Evolutionary conservation across 2,113 vertebrate species (phyloP).

Genomic region (Numida meleagris): DNA sequence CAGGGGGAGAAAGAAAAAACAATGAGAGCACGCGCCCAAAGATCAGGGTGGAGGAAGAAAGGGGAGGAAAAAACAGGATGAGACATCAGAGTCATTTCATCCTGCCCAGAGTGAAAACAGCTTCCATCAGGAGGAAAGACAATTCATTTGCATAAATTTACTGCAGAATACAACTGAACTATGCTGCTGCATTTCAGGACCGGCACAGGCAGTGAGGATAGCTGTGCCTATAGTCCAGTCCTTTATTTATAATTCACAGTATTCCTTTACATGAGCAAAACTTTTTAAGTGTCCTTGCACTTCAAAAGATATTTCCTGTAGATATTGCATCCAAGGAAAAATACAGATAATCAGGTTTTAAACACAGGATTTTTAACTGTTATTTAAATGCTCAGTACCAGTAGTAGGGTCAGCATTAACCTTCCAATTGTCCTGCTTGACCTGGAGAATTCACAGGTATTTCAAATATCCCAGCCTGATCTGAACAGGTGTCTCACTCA

Average conservation of each 20-base stretch:
- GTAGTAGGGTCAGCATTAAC: not conserved
- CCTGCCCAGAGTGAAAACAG: constrained; percentile 37
- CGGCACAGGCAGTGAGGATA: not conserved
- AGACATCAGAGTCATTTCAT: constrained; percentile 24
- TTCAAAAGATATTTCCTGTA: not conserved
- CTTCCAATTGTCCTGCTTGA: not conserved
- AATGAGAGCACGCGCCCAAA: not conserved
- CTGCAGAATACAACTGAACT: not conserved
- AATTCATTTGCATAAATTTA: constrained; percentile 27
- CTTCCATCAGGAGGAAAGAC: constrained; percentile 29
- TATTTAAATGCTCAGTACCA: not conserved
- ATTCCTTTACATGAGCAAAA: not conserved
- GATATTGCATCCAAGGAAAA: not conserved
- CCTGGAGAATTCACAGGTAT: not conserved
- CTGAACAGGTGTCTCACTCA: not conserved
- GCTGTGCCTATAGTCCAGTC: not conserved
- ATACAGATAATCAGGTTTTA: not conserved
- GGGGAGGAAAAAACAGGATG: constrained; percentile 58
- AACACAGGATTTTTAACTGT: not conserved
- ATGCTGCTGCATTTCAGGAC: not conserved
- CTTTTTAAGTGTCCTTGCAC: not conserved
- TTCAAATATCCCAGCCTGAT: not conserved
- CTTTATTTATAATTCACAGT: not conserved
- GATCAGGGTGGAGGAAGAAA: constrained; percentile 47
- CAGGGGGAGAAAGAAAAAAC: constrained; percentile 12